Conservation (phyloP, 2,888 invertebrate genomes). For the Eristalinus sepulchralis region DNA sequence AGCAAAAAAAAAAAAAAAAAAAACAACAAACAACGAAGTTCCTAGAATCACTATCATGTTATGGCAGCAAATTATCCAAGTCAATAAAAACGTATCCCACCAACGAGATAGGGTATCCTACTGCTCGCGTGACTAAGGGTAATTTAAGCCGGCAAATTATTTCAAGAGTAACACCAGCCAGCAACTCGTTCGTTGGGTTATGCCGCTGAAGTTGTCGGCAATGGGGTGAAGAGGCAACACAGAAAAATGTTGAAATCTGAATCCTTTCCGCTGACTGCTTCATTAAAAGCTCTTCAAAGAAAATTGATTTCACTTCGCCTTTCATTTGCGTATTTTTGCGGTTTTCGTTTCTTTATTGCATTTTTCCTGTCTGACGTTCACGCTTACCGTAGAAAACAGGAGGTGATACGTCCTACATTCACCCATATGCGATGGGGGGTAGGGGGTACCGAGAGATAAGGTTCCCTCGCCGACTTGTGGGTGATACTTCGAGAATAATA, state of each 20-base stretch:
- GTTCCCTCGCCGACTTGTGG: neutral
- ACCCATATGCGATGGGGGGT: neutral
- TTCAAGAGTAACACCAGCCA: slow-evolving; percentile 60
- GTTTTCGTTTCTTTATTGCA: neutral
- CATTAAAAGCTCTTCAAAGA: slow-evolving; percentile 68
- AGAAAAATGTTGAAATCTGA: slow-evolving; percentile 66
- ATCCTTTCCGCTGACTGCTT: slow-evolving; percentile 68
- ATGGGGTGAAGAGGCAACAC: neutral
- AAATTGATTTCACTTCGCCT: slow-evolving; percentile 50
- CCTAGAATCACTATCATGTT: slow-evolving; percentile 56
- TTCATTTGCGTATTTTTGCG: neutral
- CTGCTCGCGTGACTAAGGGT: slow-evolving; percentile 55
- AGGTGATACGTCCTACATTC: neutral
- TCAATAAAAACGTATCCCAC: slow-evolving; percentile 59
- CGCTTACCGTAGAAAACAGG: neutral
- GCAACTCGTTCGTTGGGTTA: neutral
- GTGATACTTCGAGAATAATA: slow-evolving; percentile 41
- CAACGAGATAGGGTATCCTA: slow-evolving; percentile 10
- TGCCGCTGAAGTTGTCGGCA: slow-evolving; percentile 9
- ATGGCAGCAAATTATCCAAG: slow-evolving; percentile 57
- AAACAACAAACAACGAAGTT: slow-evolving; percentile 38
- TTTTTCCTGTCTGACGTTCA: neutral
- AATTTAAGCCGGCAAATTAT: slow-evolving; percentile 56
- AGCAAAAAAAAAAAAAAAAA: slow-evolving; percentile 75
- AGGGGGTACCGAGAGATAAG: neutral